Evolutionary conservation across 2,888 invertebrate genomes (phyloP), one percentile per base, ranked within the genome.

Genomic region (Cylloceria caligata): DNA sequence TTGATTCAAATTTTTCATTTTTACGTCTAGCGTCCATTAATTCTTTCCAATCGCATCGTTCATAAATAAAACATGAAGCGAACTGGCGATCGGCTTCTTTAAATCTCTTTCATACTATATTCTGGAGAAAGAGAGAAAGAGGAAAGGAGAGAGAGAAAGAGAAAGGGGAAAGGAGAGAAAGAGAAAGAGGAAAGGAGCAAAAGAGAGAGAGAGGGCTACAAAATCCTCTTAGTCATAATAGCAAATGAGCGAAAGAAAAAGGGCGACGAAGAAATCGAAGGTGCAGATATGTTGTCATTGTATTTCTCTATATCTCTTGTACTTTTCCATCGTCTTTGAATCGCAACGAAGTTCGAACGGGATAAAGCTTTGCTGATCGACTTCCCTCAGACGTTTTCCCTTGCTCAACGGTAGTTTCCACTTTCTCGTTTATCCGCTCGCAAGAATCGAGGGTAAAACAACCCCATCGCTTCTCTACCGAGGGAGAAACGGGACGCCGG

Each of bases 361-460:
- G 73, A 77, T 74, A 71, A 74, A 78, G 57, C 74, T 78, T 74
- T 52, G 47, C 34, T 65, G 81, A 78, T 74, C 81, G 81, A 81
- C 74, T 74, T 69, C 57, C 47, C 69, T 81, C 69, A 60, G 71
- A 57, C 74, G 71, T 81, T 81, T 81, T 74, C 64, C 77, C 60
- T 72, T 19, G 36, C 45, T 42, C 71, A 39, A 71, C 81, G 68
- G 69, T 77, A 64, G 52, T 69, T 73, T 64, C 69, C 73, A 68
- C 77, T 60, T 62, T 34, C 52, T 60, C n/a, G 39, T 52, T 11
- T 55, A 27, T 36, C 67, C 45, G 42, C 34, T 34, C 30, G 39
- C 19, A 27, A 21, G 52, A 64, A 72, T 80, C 76, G 77, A 62
- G 47, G 74, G 27, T 65, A 65, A 45, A 55, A 45, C 39, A 24